phyloP scores from a whole-genome alignment of 2,888 invertebrate species.

The Sisyra nigra region DNA sequence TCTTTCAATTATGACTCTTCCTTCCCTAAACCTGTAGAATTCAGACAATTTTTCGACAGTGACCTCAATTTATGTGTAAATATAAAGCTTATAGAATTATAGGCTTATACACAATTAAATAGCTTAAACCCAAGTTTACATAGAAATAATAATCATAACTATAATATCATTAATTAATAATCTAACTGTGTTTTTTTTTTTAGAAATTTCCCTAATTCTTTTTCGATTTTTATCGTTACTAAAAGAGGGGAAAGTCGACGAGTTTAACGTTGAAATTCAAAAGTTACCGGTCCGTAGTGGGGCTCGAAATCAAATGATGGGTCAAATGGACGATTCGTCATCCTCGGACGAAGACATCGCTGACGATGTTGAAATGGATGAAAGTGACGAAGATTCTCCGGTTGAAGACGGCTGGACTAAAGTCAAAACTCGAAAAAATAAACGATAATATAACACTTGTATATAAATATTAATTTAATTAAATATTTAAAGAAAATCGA shows the following conservation, averaged over 20 bases:
- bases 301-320: background rate
- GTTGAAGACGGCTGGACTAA: slow-evolving; percentile 2
- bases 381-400: background rate
- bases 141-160: too few species aligned
- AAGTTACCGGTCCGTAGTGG: background rate
- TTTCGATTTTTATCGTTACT: background rate
- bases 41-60: too few species aligned
- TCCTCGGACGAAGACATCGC: background rate
- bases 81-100: too few species aligned
- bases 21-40: too few species aligned
- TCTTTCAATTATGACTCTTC: too few species aligned
- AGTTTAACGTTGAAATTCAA: background rate
- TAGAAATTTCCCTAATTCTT: slow-evolving; percentile 1
- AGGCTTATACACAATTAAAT: too few species aligned
- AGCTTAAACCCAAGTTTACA: too few species aligned
- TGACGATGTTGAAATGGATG: slow-evolving; percentile 1
- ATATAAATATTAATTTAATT: too few species aligned
- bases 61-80: too few species aligned
- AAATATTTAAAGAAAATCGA: too few species aligned
- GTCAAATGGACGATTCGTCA: too few species aligned
- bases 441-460: background rate
- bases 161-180: too few species aligned
- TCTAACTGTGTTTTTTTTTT: background rate
- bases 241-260: background rate
- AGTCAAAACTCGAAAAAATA: background rate